Conservation (phyloP, 1,140 invertebrate genomes). For the Nomia melanderi region DNA sequence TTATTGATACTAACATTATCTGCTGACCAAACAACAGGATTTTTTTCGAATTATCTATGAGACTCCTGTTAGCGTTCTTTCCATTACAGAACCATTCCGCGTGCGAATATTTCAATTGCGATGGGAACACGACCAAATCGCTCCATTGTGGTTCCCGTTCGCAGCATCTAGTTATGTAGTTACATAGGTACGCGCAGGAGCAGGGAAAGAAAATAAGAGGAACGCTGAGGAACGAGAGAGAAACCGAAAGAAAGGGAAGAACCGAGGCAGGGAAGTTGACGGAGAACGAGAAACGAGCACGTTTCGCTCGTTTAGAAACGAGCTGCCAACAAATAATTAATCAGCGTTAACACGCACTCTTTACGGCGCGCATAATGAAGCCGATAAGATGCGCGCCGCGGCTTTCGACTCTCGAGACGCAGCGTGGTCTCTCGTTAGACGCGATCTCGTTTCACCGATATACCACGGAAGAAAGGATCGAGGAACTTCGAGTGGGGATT, state of each 20-base stretch:
- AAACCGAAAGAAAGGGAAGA: not conserved
- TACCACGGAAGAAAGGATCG: conserved; percentile 20
- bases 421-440: conserved; percentile 20
- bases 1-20: too few relatives aligned
- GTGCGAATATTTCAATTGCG: not conserved
- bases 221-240: not conserved
- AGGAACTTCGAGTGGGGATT: not conserved
- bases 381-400: conserved; percentile 20
- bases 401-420: conserved; percentile 22
- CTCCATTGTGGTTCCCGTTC: conserved; percentile 27
- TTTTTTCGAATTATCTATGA: not conserved
- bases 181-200: not conserved
- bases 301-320: conserved; percentile 30
- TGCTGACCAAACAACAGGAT: too few relatives aligned
- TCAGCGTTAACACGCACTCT: conserved; percentile 47
- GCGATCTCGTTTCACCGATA: conserved; percentile 23
- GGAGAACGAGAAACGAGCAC: conserved; percentile 5
- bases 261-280: too few relatives aligned
- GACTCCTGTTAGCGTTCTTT: not conserved
- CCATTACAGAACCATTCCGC: not conserved
- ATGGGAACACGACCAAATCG: not conserved
- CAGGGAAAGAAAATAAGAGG: not conserved
- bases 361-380: conserved; percentile 38
- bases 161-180: not conserved
- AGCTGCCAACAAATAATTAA: conserved; percentile 47